A percentile compares a stretch with the other conserved stretches of the same genome.
phyloP scores from a whole-genome alignment of 1,140 invertebrate genomes.

The Drosophila bocqueti region DNA sequence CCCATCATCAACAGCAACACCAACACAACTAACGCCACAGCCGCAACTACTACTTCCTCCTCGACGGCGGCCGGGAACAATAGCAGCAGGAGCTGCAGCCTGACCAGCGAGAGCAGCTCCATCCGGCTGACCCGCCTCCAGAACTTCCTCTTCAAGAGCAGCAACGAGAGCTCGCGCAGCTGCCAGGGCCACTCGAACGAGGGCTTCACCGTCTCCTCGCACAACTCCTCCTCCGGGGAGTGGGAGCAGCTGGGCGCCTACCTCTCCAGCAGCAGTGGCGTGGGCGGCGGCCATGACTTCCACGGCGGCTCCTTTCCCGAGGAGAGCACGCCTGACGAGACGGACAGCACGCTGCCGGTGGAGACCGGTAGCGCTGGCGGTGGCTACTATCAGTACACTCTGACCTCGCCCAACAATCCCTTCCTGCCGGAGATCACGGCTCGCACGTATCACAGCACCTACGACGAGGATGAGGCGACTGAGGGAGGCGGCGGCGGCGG shows the following conservation, averaged over 20 bases:
- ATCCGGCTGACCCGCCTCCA: constrained; percentile 73
- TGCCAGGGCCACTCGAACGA: constrained; percentile 79
- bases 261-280: constrained; percentile 46
- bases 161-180: constrained; percentile 77
- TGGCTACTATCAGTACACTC: constrained; percentile 78
- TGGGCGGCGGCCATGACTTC: constrained; percentile 54
- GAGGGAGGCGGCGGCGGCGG: constrained; percentile 11
- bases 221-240: constrained; percentile 79
- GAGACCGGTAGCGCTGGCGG: constrained; percentile 51
- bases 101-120: constrained; percentile 81
- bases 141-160: constrained; percentile 82
- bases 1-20: constrained; percentile 22
- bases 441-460: constrained; percentile 75
- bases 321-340: constrained; percentile 60
- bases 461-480: constrained; percentile 54
- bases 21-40: constrained; percentile 7
- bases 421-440: constrained; percentile 83
- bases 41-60: constrained; percentile 11
- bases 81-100: constrained; percentile 72
- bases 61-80: constrained; percentile 22
- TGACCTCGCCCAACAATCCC: constrained; percentile 83
- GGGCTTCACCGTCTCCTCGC: constrained; percentile 78
- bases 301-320: constrained; percentile 70
- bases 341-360: constrained; percentile 52
- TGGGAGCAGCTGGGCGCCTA: constrained; percentile 78